Evolutionary conservation across 1,140 invertebrate species (phyloP).

Genomic region (Subanguina moxae): DNA sequence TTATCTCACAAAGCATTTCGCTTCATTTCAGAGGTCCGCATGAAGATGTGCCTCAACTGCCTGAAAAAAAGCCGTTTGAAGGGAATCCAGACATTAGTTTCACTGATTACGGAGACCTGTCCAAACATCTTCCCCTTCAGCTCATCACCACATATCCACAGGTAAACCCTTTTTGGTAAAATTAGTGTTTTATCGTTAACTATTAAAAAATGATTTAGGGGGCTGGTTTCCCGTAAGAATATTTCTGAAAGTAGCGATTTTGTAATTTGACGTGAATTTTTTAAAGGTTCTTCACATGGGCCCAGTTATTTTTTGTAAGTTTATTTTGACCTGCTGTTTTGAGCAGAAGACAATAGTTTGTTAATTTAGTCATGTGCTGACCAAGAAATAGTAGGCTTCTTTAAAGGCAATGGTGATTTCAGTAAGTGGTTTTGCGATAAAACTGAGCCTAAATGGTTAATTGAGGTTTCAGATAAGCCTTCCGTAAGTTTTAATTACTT

Average conservation of each 20-base stretch:
- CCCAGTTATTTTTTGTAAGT: slow-evolving; percentile 55
- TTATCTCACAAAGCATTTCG: background rate
- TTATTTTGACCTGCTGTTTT: background rate
- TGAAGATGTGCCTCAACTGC: slow-evolving; percentile 45
- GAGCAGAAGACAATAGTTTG: background rate
- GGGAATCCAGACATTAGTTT: slow-evolving; percentile 44
- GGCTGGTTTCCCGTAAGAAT: slow-evolving; percentile 47
- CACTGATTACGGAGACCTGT: slow-evolving; percentile 53
- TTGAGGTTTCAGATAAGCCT: too few relatives aligned
- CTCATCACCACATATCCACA: slow-evolving; percentile 57
- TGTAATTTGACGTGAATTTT: slow-evolving; percentile 19
- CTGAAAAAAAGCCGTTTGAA: slow-evolving; percentile 50
- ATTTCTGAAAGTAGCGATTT: slow-evolving; percentile 1
- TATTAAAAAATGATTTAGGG: slow-evolving; percentile 23
- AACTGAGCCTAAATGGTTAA: too few relatives aligned
- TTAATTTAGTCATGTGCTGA: slow-evolving; percentile 16
- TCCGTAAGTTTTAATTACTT: too few relatives aligned
- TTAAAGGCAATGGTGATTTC: slow-evolving; percentile 59
- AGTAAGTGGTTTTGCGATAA: slow-evolving; percentile 37
- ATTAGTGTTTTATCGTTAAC: background rate
- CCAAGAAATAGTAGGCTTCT: slow-evolving; percentile 57
- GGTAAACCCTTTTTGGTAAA: background rate
- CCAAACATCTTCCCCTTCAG: slow-evolving; percentile 50
- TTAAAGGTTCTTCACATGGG: slow-evolving; percentile 52
- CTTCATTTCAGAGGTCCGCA: background rate